These are phyloP conservation scores for Pinna nobilis DNA, from an alignment of 1,140 invertebrate species.

Conservation along the genomic window DNA sequence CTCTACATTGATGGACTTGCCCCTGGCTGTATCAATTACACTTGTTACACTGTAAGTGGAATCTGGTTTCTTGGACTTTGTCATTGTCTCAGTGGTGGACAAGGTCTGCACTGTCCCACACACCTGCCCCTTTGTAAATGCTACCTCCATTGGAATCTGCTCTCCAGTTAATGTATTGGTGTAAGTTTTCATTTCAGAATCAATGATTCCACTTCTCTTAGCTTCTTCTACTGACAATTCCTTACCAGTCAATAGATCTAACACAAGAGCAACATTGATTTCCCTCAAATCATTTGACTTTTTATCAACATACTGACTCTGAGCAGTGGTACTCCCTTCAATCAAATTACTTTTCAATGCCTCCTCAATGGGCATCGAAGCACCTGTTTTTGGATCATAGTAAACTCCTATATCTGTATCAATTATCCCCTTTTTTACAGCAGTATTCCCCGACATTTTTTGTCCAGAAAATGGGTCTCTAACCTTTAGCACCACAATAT, in stretches of 20 bases:
- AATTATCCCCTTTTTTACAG: conserved; percentile 64
- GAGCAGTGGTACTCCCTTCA: conserved; percentile 84
- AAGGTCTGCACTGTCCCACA: conserved; percentile 76
- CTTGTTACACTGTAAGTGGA: conserved; percentile 78
- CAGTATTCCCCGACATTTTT: conserved; percentile 80
- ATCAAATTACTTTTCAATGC: conserved; percentile 86
- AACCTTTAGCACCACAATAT: conserved; percentile 55
- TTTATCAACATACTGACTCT: conserved; percentile 87
- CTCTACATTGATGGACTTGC: conserved; percentile 53
- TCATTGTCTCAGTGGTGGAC: conserved; percentile 69
- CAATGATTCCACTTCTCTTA: conserved; percentile 61
- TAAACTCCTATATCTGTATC: conserved; percentile 78
- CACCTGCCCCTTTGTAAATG: conserved; percentile 86
- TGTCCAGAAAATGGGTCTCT: conserved; percentile 83
- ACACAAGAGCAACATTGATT: conserved; percentile 57
- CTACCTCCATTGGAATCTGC: conserved; percentile 83
- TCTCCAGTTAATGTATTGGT: conserved; percentile 68
- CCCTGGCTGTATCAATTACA: conserved; percentile 87
- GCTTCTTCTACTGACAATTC: conserved; percentile 81
- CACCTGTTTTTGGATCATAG: conserved; percentile 79
- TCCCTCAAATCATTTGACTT: conserved; percentile 82
- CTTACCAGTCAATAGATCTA: conserved; percentile 84
- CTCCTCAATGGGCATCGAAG: conserved; percentile 83
- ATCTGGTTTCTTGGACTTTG: conserved; percentile 50
- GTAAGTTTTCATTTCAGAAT: conserved; percentile 77